Conservation (phyloP, 2,888 invertebrate genomes). For the Nephrotoma guestfalica region DNA sequence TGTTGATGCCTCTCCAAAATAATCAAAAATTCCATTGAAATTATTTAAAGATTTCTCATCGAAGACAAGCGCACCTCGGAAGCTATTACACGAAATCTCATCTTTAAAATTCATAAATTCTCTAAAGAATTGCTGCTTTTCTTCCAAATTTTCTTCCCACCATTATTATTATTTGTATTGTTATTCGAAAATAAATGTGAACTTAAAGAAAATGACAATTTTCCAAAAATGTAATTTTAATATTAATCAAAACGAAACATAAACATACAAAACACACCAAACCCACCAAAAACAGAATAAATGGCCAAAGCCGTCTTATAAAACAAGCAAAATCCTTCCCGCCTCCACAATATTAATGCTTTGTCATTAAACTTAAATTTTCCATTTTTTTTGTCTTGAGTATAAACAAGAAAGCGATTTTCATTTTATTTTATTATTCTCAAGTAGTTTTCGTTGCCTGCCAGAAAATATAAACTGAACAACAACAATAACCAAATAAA, state of each 20-base stretch:
- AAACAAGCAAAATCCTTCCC: background rate
- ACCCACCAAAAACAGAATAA: background rate
- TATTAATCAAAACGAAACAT: background rate
- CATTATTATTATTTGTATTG: background rate
- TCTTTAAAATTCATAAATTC: background rate
- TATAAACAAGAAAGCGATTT: background rate
- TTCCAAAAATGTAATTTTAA: background rate
- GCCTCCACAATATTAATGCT: background rate
- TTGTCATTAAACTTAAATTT: background rate
- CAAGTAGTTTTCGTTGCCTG: background rate
- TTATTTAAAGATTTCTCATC: background rate
- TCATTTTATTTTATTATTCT: background rate
- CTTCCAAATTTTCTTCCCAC: no score
- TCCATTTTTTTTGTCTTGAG: background rate
- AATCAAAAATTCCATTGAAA: background rate
- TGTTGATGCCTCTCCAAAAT: no score
- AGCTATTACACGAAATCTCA: background rate
- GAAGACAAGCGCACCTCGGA: background rate
- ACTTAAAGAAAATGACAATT: background rate
- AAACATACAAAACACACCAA: background rate
- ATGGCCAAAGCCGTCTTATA: background rate
- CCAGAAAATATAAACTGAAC: background rate
- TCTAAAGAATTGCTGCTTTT: background rate
- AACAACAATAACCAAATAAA: background rate
- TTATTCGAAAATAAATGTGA: background rate